Percentiles rank a stretch among this genome's conserved stretches.
Evolutionary conservation across 2,113 vertebrate species (phyloP).

Genomic region (Pitta sordida): DNA sequence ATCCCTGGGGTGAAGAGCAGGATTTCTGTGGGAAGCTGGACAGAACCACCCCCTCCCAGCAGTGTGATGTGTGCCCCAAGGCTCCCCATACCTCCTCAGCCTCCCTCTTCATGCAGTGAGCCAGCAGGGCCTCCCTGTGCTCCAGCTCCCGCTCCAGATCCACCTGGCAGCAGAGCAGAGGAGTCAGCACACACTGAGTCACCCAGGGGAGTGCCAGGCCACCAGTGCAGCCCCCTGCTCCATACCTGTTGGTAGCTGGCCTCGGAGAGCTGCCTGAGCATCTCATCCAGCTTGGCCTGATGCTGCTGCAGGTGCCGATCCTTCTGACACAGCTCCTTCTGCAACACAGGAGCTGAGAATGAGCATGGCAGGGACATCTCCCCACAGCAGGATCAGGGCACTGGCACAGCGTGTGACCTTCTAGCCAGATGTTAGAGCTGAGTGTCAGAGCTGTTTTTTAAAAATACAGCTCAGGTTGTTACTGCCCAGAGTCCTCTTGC

Average conservation of each 20-base stretch:
- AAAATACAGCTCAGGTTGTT: not conserved
- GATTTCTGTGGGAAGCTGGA: not conserved
- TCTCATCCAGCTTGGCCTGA: conserved; percentile 87
- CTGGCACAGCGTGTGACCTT: not conserved
- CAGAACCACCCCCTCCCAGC: not conserved
- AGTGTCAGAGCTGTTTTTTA: not conserved
- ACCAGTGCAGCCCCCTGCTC: not conserved
- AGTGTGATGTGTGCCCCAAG: not conserved
- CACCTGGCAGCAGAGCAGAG: conserved; percentile 61
- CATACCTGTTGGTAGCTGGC: conserved; percentile 85
- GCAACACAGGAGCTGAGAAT: conserved; percentile 13
- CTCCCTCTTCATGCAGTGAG: conserved; percentile 83
- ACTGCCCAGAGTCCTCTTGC: not conserved
- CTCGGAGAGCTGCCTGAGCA: conserved; percentile 81
- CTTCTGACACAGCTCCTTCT: conserved; percentile 93
- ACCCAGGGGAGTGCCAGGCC: not conserved
- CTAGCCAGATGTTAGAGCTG: not conserved
- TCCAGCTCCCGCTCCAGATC: conserved; percentile 85
- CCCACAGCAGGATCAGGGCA: not conserved
- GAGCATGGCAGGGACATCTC: not conserved
- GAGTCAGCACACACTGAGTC: not conserved
- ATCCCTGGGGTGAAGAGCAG: not conserved
- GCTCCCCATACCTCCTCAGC: conserved; percentile 77
- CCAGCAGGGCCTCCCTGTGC: conserved; percentile 79
- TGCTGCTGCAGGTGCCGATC: conserved; percentile 89